A percentile compares a stretch with the other conserved stretches of the same genome.
Evolutionary conservation across 1,140 invertebrate species (phyloP).

Genomic region (Dendroctonus valens): DNA sequence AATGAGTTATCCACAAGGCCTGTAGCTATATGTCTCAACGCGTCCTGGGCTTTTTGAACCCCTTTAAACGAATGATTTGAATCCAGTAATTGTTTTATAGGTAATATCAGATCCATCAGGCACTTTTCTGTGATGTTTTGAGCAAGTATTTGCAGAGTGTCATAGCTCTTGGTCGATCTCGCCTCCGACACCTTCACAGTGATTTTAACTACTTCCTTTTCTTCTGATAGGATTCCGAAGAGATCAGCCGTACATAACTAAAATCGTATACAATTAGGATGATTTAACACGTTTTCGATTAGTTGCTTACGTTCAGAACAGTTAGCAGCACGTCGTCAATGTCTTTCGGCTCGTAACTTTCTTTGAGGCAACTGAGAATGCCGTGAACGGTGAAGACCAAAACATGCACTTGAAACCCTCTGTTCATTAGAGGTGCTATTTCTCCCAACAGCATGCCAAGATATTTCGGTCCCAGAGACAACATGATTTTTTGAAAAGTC

Average conservation of each 20-base stretch:
- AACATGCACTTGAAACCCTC: conserved; percentile 93
- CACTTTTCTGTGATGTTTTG: conserved; percentile 74
- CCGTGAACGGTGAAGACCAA: conserved; percentile 85
- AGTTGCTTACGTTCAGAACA: conserved; percentile 64
- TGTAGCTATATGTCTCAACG: conserved; percentile 71
- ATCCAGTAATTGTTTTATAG: conserved; percentile 79
- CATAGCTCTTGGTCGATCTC: conserved; percentile 82
- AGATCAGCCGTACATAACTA: conserved; percentile 81
- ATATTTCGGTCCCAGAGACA: conserved; percentile 79
- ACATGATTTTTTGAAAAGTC: conserved; percentile 85
- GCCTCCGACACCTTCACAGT: conserved; percentile 77
- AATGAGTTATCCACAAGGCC: conserved; percentile 81
- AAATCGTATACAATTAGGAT: conserved; percentile 20
- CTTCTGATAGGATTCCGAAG: conserved; percentile 84
- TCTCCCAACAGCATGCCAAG: conserved; percentile 78
- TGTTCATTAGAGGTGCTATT: conserved; percentile 74
- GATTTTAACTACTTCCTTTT: conserved; percentile 87
- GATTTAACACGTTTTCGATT: background rate
- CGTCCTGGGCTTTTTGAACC: conserved; percentile 76
- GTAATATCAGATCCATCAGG: conserved; percentile 74
- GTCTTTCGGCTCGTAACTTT: conserved; percentile 65
- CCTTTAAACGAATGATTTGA: conserved; percentile 77
- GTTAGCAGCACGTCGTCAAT: conserved; percentile 75
- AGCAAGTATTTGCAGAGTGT: conserved; percentile 80
- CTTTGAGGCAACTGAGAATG: conserved; percentile 70